Base-by-base conservation (phyloP, 2,888 invertebrate species). In the Zygogramma bicolorata region DNA sequence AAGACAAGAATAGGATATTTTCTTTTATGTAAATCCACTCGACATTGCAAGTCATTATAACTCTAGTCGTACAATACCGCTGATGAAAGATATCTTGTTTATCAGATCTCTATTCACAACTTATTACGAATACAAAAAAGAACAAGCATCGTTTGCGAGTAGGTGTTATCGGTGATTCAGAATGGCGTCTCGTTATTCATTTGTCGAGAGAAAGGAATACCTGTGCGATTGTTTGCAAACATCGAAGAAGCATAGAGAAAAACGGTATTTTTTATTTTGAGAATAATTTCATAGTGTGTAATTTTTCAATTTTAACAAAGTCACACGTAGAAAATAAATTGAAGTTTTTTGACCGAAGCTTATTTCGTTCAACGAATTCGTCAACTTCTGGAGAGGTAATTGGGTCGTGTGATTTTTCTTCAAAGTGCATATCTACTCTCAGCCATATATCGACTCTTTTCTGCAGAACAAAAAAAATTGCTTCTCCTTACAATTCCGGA, bases 31-130 rank as follows among this genome's bases (percentile, higher is more conserved):
- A 22, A 63, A 63, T 29, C 31, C 46, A 71, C 49, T 65, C 66
- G 66, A 77, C 78, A 72, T 68, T 77, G 77, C 79, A 77, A 81
- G 78, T 80, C 76, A 80, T 77, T 71, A 81, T 25, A 42, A 65
- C 65, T 68, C 57, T 65, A 62, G 59, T 68, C 75, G 76, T 78
- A 83, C 81, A 81, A 82, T 82, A 77, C 77, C 80, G 77, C 79
- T 78, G 82, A 84, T 83, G 81, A 81, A 80, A 82, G 83, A 83
- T 84, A 84, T 80, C 82, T 71, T 71, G 75, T 78, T 81, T 81
- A 82, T 82, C 82, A 80, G 80, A 83, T 83, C 82, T 81, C 78
- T 75, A 81, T 83, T 83, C 80, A 81, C 78, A 78, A 79, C 80
- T 80, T 82, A 81, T 80, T 81, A 80, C 80, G 73, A 69, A 71